These are phyloP conservation scores for Cuniculus paca DNA, from an alignment of 2,797 vertebrate genomes.

Conservation along the genomic window DNA sequence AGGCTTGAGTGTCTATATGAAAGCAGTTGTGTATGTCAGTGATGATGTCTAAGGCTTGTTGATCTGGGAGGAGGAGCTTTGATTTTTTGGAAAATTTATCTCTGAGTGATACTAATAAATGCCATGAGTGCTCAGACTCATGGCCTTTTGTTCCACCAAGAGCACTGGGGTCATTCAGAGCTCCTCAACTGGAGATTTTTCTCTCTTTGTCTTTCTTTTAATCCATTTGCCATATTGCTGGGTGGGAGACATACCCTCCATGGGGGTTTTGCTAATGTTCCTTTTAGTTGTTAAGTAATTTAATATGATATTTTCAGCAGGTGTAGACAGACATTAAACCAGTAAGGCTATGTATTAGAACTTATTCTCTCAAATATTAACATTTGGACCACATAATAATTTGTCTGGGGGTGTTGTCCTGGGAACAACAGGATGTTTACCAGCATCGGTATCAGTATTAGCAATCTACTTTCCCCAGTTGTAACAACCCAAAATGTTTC, in stretches of 20 bases:
- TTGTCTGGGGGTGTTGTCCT: not conserved
- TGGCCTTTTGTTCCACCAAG: not conserved
- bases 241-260: not conserved
- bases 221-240: not conserved
- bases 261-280: not conserved
- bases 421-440: not conserved
- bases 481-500: not conserved
- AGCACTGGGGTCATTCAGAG: not conserved
- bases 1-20: too few relatives aligned
- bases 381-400: not conserved
- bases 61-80: too few relatives aligned
- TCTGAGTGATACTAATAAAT: not conserved
- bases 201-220: not conserved
- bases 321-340: not conserved
- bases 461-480: not conserved
- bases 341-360: not conserved
- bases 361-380: not conserved
- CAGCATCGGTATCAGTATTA: not conserved
- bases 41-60: too few relatives aligned
- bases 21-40: too few relatives aligned
- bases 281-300: slow-evolving; percentile 20
- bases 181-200: not conserved
- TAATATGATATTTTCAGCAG: not conserved
- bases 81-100: too few relatives aligned
- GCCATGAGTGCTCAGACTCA: not conserved